Conservation (phyloP, 2,888 invertebrate genomes). For the Anthrax anthrax region DNA sequence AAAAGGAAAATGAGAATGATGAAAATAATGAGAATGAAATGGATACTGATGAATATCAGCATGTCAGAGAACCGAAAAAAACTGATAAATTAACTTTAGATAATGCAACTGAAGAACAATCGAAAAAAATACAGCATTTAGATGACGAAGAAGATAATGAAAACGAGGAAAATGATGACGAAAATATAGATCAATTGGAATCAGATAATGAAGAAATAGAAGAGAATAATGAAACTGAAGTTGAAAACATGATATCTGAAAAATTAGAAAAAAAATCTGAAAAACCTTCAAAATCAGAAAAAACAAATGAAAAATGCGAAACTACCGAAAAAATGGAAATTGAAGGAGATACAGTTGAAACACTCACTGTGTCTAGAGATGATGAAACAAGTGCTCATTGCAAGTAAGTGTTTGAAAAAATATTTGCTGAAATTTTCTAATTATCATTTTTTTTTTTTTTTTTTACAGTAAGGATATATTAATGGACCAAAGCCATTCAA, state of each 20-base stretch:
- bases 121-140: conserved; percentile 41
- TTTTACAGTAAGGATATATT: conserved; percentile 24
- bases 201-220: conserved; percentile 37
- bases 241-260: conserved; percentile 34
- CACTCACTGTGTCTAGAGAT: conserved; percentile 51
- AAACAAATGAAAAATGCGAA: conserved; percentile 37
- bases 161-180: conserved; percentile 39
- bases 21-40: conserved; percentile 36
- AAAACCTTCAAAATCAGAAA: conserved; percentile 26
- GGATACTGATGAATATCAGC: conserved; percentile 57
- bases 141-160: conserved; percentile 44
- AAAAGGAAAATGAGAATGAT: conserved; percentile 31
- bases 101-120: conserved; percentile 72
- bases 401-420: conserved; percentile 31
- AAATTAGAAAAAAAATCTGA: conserved; percentile 33
- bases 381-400: conserved; percentile 67
- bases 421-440: background rate
- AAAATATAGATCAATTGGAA: conserved; percentile 35
- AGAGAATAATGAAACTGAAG: conserved; percentile 31
- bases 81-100: conserved; percentile 59
- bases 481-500: conserved; percentile 18
- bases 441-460: conserved; percentile 3
- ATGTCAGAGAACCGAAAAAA: conserved; percentile 64
- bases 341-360: conserved; percentile 60
- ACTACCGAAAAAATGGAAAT: conserved; percentile 43